Evolutionary conservation across 2,797 vertebrate species (phyloP), one percentile per base, ranked within the genome.

Genomic region (Premnoplex brunnescens): DNA sequence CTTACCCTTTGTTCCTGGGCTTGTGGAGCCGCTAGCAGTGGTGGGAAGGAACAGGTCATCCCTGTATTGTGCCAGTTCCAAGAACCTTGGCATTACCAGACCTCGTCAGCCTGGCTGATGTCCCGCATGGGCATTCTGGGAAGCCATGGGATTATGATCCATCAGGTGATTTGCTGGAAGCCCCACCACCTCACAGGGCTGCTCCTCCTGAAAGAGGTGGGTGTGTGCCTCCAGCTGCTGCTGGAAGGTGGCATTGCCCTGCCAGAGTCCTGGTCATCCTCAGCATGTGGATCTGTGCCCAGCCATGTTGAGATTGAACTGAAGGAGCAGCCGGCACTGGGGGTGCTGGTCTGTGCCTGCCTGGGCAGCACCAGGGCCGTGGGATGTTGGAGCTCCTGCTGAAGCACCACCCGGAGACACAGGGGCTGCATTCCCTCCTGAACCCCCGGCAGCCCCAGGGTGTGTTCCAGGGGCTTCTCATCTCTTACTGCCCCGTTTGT

Each of bases 281-380:
- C 4, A 18, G 36, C 17, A 37, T 24, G 28, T 2, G 15, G 16
- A 21, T 79, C 51, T n/a, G 36, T 72, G 43, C 28, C 66, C 6
- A 12, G 15, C 36, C 4, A 1, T 3, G 14, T 5, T 2, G 13
- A 12, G 22, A 7, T 27, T 18, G 37, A 34, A 9, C 21, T 1
- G 7, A 24, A 62, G 63, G 46, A 58, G 49, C 51, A 64, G 32
- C 9, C 2, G 11, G 30, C 43, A 26, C 44, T 3, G 5, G 1
- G 1, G 51, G 10, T n/a, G 51, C 27, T 14, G 37, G 43, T n/a
- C 18, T 4, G 28, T 44, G 24, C 44, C 56, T 39, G 16, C 13
- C 37, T 0, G 4, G 43, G 39, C 51, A 69, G 14, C 2, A 7
- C 41, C 5, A 4, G 20, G 34, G 66, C 79, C 3, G 0, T 10